Evolutionary conservation across 1,140 invertebrate genomes (phyloP), one percentile per base, ranked within the genome.

Genomic region (Steinernema feltiae): DNA sequence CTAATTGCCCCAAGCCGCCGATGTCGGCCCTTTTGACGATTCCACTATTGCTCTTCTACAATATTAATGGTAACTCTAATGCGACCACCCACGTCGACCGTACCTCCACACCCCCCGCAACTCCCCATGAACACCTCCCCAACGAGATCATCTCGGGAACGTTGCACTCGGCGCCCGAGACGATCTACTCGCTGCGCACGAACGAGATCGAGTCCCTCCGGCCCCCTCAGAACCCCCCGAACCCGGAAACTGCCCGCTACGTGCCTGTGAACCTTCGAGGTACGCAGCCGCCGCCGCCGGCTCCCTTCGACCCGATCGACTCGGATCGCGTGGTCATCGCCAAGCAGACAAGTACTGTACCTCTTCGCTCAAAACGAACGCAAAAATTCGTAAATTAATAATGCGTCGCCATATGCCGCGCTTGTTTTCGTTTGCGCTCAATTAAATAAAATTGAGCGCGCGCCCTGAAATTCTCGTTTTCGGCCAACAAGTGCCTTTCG

Each of bases 11-110:
- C 53, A 21, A 63, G 53, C 53, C n/a, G n/a, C n/a, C 53, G 53
- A 63, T 63, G 53, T 63, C 53, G 53, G 53, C 53, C 53, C 53
- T 63, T 63, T 63, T 63, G 53, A 63, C 53, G 53, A 15, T 63
- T 63, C 53, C 53, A 63, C 53, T 63, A 63, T 63, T 63, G 53
- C 53, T 63, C 24, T 63, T 63, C 53, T 63, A 63, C 53, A 63
- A 63, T 63, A 63, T 63, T 63, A 63, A 63, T 63, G 53, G 53
- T 63, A 63, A 63, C 53, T 63, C 35, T 41, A 41, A 41, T 41
- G 35, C 15, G 12, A 63, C 53, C 53, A 12, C 53, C 12, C 24
- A 12, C 53, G 12, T 15, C 12, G 53, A 63, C 53, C 53, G 35
- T 41, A 41, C 35, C 35, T 41, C 35, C 35, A 7, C 35, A 18